Evolutionary conservation across 1,140 invertebrate species (phyloP).

Genomic region (Pantala flavescens): DNA sequence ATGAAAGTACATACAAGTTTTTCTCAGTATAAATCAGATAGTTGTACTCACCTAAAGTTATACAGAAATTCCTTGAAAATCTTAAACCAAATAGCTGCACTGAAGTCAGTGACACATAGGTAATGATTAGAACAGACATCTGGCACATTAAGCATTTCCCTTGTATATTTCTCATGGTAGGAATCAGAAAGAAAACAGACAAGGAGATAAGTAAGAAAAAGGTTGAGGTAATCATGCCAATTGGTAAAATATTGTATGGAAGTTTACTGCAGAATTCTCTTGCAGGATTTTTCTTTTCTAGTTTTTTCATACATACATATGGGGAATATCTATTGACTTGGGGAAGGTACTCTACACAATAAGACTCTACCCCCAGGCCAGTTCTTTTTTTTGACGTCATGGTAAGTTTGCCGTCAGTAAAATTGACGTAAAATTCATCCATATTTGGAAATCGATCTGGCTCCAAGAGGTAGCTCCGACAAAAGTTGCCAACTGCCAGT

Average conservation of each 20-base stretch:
- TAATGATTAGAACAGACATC: constrained; percentile 36
- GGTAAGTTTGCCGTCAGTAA: neutral
- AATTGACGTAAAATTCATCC: neutral
- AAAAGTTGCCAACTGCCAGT: neutral
- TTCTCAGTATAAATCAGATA: neutral
- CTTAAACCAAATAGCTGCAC: constrained; percentile 28
- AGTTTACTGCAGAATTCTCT: neutral
- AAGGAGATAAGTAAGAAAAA: constrained; percentile 41
- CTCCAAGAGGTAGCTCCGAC: neutral
- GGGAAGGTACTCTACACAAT: neutral
- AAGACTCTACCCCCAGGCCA: neutral
- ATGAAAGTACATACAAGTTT: too few species aligned
- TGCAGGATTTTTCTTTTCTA: neutral
- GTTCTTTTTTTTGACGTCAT: neutral
- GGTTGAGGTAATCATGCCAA: constrained; percentile 38
- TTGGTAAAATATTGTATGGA: neutral
- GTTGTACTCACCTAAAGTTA: constrained; percentile 33
- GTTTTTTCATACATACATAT: constrained; percentile 10
- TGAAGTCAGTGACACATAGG: constrained; percentile 26
- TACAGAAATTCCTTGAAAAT: constrained; percentile 31
- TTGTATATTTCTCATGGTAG: constrained; percentile 36
- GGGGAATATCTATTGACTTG: neutral
- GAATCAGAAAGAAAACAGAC: constrained; percentile 35
- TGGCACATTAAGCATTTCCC: constrained; percentile 39
- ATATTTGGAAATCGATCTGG: neutral